A percentile compares a stretch with the other conserved stretches of the same genome.
Evolutionary conservation across 2,113 vertebrate genomes (phyloP).

Genomic region (Globicephala melas): DNA sequence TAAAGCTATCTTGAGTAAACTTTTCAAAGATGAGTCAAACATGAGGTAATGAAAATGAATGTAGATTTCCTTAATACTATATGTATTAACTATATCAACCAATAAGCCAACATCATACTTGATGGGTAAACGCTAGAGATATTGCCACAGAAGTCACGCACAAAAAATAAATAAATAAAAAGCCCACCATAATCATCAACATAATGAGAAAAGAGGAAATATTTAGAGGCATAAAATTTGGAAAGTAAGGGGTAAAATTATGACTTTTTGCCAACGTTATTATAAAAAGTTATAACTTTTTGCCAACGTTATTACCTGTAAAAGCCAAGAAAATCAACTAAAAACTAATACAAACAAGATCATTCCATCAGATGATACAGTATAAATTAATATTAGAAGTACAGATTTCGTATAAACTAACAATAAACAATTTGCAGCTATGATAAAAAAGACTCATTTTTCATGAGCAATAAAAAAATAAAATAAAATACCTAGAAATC

Average conservation of each 20-base stretch:
- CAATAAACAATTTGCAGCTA: background rate
- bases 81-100: background rate
- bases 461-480: background rate
- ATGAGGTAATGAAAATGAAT: background rate
- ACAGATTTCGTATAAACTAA: background rate
- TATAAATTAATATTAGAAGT: background rate
- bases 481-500: background rate
- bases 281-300: background rate
- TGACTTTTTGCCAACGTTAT: background rate
- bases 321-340: background rate
- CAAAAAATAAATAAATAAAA: background rate
- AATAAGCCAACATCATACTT: background rate
- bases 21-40: background rate
- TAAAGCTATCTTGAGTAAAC: background rate
- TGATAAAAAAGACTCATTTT: background rate
- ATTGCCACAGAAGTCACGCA: background rate
- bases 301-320: background rate
- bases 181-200: background rate
- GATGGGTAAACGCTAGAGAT: background rate
- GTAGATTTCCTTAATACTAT: background rate
- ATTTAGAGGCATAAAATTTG: background rate
- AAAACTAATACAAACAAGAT: background rate
- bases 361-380: background rate
- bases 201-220: background rate
- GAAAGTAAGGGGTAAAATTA: background rate